These are phyloP conservation scores for Noctua pronuba DNA, from an alignment of 2,888 invertebrate genomes.

Conservation along the genomic window DNA sequence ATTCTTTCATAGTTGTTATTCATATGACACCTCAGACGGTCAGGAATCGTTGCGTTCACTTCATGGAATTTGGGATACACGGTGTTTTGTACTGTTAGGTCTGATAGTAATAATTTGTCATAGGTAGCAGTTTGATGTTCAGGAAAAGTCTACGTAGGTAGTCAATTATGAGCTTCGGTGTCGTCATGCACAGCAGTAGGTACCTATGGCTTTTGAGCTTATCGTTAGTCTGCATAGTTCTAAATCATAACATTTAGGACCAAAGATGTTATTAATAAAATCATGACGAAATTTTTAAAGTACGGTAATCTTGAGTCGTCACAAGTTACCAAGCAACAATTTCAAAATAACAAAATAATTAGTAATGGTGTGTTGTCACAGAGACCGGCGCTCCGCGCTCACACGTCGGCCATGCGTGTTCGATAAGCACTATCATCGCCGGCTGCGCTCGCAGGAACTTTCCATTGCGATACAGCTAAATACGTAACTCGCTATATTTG, in stretches of 20 bases:
- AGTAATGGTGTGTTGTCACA: slow-evolving; percentile 69
- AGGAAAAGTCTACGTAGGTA: slow-evolving; percentile 8
- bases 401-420: slow-evolving; percentile 75
- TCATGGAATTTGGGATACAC: slow-evolving; percentile 46
- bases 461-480: slow-evolving; percentile 76
- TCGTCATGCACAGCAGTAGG: slow-evolving; percentile 1
- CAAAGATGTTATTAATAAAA: slow-evolving; percentile 2
- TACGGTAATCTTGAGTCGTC: slow-evolving; percentile 21
- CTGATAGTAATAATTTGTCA: slow-evolving; percentile 10
- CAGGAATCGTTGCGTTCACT: slow-evolving; percentile 49
- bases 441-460: slow-evolving; percentile 76
- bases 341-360: slow-evolving; percentile 61
- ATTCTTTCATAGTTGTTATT: slow-evolving; percentile 61
- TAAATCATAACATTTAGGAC: not conserved
- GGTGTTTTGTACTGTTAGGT: slow-evolving; percentile 26
- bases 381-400: slow-evolving; percentile 40
- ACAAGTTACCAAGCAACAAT: slow-evolving; percentile 47
- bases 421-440: slow-evolving; percentile 77
- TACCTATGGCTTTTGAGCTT: not conserved
- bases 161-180: not conserved
- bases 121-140: not conserved
- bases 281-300: slow-evolving; percentile 15
- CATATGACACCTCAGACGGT: slow-evolving; percentile 60
- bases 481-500: slow-evolving; percentile 65
- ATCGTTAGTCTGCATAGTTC: not conserved